These are phyloP conservation scores for Dione juno DNA, from an alignment of 2,888 invertebrate species.

Conservation along the genomic window DNA sequence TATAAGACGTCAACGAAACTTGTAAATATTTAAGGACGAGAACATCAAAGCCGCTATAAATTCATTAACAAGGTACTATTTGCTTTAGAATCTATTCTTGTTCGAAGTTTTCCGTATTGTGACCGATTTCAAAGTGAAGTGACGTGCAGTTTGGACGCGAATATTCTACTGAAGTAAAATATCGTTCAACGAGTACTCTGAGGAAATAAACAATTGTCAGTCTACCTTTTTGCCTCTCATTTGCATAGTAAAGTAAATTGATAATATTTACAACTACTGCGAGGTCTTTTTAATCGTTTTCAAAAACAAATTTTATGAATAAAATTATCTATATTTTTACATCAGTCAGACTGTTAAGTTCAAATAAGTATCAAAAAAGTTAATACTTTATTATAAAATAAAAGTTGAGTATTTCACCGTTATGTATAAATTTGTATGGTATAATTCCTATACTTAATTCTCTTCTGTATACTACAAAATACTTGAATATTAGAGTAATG, in stretches of 20 bases:
- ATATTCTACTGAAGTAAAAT: slow-evolving; percentile 56
- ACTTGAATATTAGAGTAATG: not conserved
- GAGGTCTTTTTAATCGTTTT: not conserved
- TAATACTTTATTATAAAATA: too few relatives aligned
- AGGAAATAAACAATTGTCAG: slow-evolving; percentile 64
- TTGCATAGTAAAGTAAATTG: slow-evolving; percentile 11
- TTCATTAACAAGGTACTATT: slow-evolving; percentile 44
- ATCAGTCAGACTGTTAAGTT: too few relatives aligned
- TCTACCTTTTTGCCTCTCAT: slow-evolving; percentile 51
- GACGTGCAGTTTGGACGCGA: slow-evolving; percentile 63
- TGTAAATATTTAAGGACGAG: slow-evolving; percentile 35
- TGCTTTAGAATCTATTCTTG: slow-evolving; percentile 53
- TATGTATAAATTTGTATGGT: not conserved
- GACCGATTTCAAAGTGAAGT: slow-evolving; percentile 58
- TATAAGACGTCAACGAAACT: slow-evolving; percentile 22
- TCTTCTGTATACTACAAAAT: not conserved
- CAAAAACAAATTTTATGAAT: not conserved
- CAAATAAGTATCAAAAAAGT: too few relatives aligned
- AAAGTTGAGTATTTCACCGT: too few relatives aligned
- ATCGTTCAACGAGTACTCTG: slow-evolving; percentile 57
- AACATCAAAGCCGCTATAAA: slow-evolving; percentile 43
- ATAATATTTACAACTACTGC: not conserved
- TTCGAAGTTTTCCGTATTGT: slow-evolving; percentile 66
- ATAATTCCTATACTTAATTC: not conserved
- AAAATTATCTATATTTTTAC: too few relatives aligned